Percentiles rank a stretch among this genome's conserved stretches.
phyloP scores from a whole-genome alignment of 2,113 vertebrate genomes.

The Erythrocercus mccallii region DNA sequence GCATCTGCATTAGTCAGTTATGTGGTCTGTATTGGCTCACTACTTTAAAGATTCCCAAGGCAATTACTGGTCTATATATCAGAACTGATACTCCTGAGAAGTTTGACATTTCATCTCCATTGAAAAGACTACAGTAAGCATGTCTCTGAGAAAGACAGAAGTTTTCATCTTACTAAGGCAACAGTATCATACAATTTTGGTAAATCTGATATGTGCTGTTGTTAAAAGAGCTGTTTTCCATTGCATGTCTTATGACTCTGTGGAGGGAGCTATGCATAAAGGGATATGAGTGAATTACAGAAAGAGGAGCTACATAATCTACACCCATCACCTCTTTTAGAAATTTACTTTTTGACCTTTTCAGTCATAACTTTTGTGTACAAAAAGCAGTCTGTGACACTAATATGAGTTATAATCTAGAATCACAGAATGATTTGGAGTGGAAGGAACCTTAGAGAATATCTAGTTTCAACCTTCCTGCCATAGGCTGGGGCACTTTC shows the following conservation, averaged over 20 bases:
- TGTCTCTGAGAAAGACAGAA: conserved; percentile 41
- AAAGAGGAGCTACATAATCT: background rate
- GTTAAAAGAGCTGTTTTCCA: conserved; percentile 37
- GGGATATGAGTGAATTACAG: background rate
- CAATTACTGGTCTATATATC: conserved; percentile 52
- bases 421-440: background rate
- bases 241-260: background rate
- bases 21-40: background rate
- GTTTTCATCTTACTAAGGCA: conserved; percentile 38
- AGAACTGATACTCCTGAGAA: conserved; percentile 27
- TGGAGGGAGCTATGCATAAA: background rate
- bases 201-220: conserved; percentile 34
- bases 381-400: background rate
- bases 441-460: background rate
- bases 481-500: background rate
- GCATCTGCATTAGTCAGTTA: conserved; percentile 15
- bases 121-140: conserved; percentile 40
- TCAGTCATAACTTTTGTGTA: background rate
- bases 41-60: conserved; percentile 31
- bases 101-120: conserved; percentile 35
- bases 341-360: background rate
- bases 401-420: background rate
- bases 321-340: background rate
- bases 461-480: background rate
- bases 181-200: conserved; percentile 27